Conservation (phyloP, 2,888 invertebrate species). For the Protodeltote pygarga region DNA sequence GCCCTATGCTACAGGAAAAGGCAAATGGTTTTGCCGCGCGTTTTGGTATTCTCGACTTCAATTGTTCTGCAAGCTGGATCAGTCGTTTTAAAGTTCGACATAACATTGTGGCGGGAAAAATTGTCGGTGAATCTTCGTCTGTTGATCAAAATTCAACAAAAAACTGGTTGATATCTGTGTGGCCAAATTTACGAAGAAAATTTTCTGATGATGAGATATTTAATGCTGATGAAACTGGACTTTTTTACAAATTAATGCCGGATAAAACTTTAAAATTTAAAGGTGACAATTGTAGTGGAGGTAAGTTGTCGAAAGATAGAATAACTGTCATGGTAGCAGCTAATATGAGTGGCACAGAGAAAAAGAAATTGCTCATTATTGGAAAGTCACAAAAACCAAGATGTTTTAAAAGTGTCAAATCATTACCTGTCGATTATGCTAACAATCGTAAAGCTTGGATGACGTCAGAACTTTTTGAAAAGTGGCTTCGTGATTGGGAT, state of each 20-base stretch:
- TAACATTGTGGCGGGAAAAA: slow-evolving; percentile 40
- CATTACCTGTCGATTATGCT: not conserved
- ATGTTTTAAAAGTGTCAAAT: not conserved
- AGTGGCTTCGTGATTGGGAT: slow-evolving; percentile 13
- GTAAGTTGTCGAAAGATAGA: slow-evolving; percentile 36
- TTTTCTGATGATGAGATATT: slow-evolving; percentile 45
- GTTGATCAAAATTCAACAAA: slow-evolving; percentile 26
- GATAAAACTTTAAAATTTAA: slow-evolving; percentile 37
- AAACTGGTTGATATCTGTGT: slow-evolving; percentile 31
- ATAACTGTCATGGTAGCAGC: slow-evolving; percentile 44
- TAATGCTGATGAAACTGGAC: slow-evolving; percentile 46
- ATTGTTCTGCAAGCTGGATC: slow-evolving; percentile 40
- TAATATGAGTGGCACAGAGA: slow-evolving; percentile 38
- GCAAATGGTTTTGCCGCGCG: slow-evolving; percentile 42
- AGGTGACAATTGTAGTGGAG: slow-evolving; percentile 37
- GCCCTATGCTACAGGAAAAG: slow-evolving; percentile 45
- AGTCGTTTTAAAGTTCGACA: slow-evolving; percentile 40
- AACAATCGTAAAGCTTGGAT: slow-evolving; percentile 2
- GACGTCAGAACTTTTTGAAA: slow-evolving; percentile 1
- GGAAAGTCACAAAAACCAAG: slow-evolving; percentile 17
- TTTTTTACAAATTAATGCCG: slow-evolving; percentile 40
- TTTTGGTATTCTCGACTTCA: slow-evolving; percentile 34
- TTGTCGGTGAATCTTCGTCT: slow-evolving; percentile 39
- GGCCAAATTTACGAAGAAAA: slow-evolving; percentile 23
- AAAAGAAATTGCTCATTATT: slow-evolving; percentile 41